Evolutionary conservation across 1,140 invertebrate species (phyloP).

Genomic region (Sycobia sp.): DNA sequence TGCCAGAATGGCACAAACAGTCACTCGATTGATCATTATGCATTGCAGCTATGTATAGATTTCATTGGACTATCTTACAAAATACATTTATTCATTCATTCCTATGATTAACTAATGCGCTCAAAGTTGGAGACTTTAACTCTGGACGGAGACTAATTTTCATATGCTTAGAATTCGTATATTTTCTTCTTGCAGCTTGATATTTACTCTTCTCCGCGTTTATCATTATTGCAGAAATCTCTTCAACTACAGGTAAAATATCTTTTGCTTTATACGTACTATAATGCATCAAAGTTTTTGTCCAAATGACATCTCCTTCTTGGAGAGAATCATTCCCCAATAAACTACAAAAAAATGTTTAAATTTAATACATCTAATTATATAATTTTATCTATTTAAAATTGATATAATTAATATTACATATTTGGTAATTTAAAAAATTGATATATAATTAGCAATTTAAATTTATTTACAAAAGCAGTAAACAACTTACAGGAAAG

Average conservation of each 20-base stretch:
- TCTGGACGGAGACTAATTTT: slow-evolving; percentile 67
- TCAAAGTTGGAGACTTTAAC: slow-evolving; percentile 58
- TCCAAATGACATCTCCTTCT: slow-evolving; percentile 62
- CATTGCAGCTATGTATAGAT: slow-evolving; percentile 21
- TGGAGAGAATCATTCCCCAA: slow-evolving; percentile 52
- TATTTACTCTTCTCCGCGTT: slow-evolving; percentile 66
- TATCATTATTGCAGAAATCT: slow-evolving; percentile 65
- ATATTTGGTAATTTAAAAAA: not conserved
- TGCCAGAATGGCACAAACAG: slow-evolving; percentile 23
- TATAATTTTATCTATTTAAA: not conserved
- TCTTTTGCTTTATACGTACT: slow-evolving; percentile 66
- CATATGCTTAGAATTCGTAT: slow-evolving; percentile 64
- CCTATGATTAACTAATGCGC: slow-evolving; percentile 46
- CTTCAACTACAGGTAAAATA: slow-evolving; percentile 65
- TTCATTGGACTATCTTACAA: slow-evolving; percentile 30
- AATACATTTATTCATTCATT: slow-evolving; percentile 37
- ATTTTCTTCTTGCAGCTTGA: slow-evolving; percentile 69
- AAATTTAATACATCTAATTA: too few species aligned
- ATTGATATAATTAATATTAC: not conserved
- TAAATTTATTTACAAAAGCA: slow-evolving; percentile 1
- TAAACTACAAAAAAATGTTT: slow-evolving; percentile 39
- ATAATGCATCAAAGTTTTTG: slow-evolving; percentile 67
- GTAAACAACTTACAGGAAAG: slow-evolving; percentile 62
- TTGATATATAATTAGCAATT: slow-evolving; percentile 6
- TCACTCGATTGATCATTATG: slow-evolving; percentile 27